Evolutionary conservation across 2,888 invertebrate genomes (phyloP), one percentile per base, ranked within the genome.

Genomic region (Zelleria hepariella): DNA sequence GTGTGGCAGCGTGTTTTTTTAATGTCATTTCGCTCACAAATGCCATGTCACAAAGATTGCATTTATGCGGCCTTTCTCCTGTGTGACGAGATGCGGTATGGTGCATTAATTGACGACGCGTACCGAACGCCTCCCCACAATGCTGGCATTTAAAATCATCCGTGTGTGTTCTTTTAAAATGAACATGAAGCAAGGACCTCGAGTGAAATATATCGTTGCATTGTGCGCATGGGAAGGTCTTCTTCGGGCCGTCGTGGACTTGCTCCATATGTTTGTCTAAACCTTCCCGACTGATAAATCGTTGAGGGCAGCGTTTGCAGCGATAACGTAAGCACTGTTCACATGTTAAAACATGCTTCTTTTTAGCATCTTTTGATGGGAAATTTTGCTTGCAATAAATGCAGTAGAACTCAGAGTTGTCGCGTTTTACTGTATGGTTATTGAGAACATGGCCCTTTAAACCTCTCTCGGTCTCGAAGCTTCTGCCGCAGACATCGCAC

Each of bases 401-500:
- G 53, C 65, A 65, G n/a, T 26, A 23, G 51, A 52, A 57, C 48
- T 26, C 10, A 58, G 7, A 23, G 2, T 7, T 18, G 8, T 8
- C 15, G 21, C 23, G n/a, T n/a, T n/a, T 6, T 2, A 10, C 18
- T 27, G 27, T 20, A 23, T 58, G 53, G 24, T 25, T 25, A 15
- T 18, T 5, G n/a, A 24, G 7, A 8, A 47, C 49, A 51, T 63
- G 64, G 5, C 18, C 20, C 0, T 23, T 32, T 5, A 63, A 49
- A 2, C 64, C 63, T 3, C 21, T 7, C 0, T 24, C 6, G 1
- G 66, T 63, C 47, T 62, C 62, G 24, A 59, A 64, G 25, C 60
- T 58, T 10, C 57, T 60, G n/a, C 65, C 66, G 53, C 66, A 64
- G 21, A 47, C 24, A n/a, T 62, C 60, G 32, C 64, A 64, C 4